Percentiles rank a stretch among this genome's conserved stretches.
Conservation (phyloP, 2,888 invertebrate genomes). For the Chaitophorus viminalis region DNA sequence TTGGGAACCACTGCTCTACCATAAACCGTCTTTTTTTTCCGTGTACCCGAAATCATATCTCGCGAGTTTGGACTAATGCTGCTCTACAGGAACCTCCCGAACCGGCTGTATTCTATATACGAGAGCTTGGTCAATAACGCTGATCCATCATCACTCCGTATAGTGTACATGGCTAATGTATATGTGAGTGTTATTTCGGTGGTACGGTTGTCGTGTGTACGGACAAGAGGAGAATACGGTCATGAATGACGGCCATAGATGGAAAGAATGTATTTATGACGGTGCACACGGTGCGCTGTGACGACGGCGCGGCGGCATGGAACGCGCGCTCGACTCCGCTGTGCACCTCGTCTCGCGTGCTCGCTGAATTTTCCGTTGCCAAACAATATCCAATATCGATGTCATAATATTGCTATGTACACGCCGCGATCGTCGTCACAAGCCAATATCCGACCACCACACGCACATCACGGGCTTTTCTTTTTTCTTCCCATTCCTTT, state of each 20-base stretch:
- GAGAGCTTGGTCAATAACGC: not conserved
- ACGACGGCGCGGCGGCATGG: no score
- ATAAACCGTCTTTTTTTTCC: not conserved
- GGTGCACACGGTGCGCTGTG: no score
- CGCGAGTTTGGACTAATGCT: not conserved
- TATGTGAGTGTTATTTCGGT: no score
- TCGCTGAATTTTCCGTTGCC: conserved; percentile 21
- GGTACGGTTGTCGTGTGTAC: not conserved
- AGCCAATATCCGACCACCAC: no score
- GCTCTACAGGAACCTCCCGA: not conserved
- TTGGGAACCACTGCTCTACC: no score
- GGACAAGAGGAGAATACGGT: not conserved
- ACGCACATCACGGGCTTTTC: no score
- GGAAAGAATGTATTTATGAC: not conserved
- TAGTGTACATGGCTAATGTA: not conserved
- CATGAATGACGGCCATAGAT: not conserved
- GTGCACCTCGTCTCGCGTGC: not conserved
- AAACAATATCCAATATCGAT: not conserved
- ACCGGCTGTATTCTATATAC: no score
- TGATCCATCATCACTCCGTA: not conserved
- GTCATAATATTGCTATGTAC: no score
- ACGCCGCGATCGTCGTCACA: no score
- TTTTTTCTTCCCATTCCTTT: not conserved
- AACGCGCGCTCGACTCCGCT: not conserved
- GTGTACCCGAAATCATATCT: not conserved